Conservation (phyloP, 2,888 invertebrate genomes). For the Hermodice carunculata region DNA sequence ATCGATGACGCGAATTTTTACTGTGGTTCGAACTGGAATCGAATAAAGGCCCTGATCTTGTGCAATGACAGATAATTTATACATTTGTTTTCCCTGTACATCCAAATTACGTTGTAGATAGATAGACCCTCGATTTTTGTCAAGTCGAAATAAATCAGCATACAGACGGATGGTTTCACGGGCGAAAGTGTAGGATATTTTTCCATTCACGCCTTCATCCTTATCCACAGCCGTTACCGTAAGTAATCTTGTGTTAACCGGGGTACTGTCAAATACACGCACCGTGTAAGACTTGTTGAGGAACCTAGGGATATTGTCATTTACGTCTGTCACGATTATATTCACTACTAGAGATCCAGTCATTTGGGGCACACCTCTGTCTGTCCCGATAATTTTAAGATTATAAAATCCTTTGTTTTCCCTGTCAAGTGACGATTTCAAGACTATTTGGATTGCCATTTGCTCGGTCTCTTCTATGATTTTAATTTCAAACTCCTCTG, state of each 20-base stretch:
- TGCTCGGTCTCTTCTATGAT: too few species aligned
- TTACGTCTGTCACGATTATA: conserved; percentile 6
- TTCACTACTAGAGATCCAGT: not conserved
- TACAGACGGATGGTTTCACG: not conserved
- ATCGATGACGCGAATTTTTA: conserved; percentile 73
- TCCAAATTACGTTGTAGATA: conserved; percentile 9
- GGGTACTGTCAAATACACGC: conserved; percentile 2
- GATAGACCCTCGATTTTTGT: not conserved
- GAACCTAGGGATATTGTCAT: conserved; percentile 11
- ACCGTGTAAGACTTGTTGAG: conserved; percentile 6
- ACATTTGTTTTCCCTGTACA: conserved; percentile 4
- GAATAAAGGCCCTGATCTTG: conserved; percentile 71
- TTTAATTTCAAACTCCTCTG: too few species aligned
- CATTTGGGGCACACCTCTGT: not conserved
- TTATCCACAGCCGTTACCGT: conserved; percentile 3
- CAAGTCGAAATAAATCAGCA: not conserved
- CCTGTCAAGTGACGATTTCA: conserved; percentile 4
- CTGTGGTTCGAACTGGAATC: conserved; percentile 80
- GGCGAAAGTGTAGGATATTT: conserved; percentile 5
- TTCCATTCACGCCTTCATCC: conserved; percentile 5
- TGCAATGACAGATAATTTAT: conserved; percentile 28
- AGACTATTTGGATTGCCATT: too few species aligned
- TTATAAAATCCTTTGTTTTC: conserved; percentile 1
- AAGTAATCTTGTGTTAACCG: not conserved
- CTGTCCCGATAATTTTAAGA: conserved; percentile 2